Evolutionary conservation across 2,797 vertebrate species (phyloP).

Genomic region (Gallinago solitaria): DNA sequence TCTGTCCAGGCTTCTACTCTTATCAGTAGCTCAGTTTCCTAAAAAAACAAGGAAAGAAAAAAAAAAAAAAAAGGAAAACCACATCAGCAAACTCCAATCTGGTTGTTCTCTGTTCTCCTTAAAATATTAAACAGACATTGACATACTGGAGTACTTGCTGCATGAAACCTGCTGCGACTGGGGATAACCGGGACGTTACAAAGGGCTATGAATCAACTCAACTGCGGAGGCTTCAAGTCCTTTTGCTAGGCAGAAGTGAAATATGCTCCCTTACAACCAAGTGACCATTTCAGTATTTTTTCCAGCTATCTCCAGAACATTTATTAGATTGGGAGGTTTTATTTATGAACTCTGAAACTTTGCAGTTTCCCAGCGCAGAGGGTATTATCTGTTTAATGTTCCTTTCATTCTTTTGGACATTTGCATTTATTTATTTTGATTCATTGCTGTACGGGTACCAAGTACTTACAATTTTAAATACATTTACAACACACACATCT

Average conservation of each 20-base stretch:
- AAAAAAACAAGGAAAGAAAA: neutral
- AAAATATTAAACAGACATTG: slow-evolving; percentile 65
- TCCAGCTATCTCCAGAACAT: slow-evolving; percentile 68
- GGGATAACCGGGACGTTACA: slow-evolving; percentile 47
- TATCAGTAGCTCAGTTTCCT: neutral
- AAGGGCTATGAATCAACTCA: slow-evolving; percentile 71
- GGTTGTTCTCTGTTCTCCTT: neutral
- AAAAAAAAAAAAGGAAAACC: neutral
- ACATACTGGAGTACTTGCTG: slow-evolving; percentile 25
- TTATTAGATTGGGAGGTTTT: slow-evolving; percentile 69
- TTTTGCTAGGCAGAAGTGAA: slow-evolving; percentile 24
- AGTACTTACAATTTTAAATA: neutral
- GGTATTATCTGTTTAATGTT: slow-evolving; percentile 51
- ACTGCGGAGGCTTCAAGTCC: slow-evolving; percentile 30
- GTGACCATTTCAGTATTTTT: slow-evolving; percentile 68
- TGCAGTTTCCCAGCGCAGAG: slow-evolving; percentile 19
- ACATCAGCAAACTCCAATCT: neutral
- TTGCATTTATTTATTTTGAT: slow-evolving; percentile 58
- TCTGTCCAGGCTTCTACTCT: neutral
- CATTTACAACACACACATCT: neutral
- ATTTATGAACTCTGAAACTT: slow-evolving; percentile 64
- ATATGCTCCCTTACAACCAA: slow-evolving; percentile 66
- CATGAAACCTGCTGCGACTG: slow-evolving; percentile 50
- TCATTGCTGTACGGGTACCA: slow-evolving; percentile 1
- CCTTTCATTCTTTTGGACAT: slow-evolving; percentile 38